These are phyloP conservation scores for Villa cingulata DNA, from an alignment of 2,888 invertebrate species.

Conservation along the genomic window DNA sequence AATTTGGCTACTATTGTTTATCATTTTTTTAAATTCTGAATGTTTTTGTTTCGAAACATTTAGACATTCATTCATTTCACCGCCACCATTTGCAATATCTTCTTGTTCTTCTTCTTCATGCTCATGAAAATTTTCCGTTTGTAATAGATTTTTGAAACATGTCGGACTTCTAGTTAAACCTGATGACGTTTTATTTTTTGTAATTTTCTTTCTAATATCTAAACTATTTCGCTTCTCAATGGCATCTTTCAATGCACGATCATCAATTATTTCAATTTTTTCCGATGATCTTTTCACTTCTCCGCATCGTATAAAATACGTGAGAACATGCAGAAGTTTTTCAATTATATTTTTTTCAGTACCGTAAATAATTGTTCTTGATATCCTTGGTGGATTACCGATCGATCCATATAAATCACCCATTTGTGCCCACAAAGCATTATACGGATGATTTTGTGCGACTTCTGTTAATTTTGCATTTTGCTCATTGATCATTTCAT, in stretches of 20 bases:
- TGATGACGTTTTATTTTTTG: background rate
- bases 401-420: slow-evolving; percentile 76
- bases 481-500: slow-evolving; percentile 27
- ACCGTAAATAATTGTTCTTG: slow-evolving; percentile 68
- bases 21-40: slow-evolving; percentile 25
- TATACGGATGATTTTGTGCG: slow-evolving; percentile 58
- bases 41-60: slow-evolving; percentile 27
- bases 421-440: slow-evolving; percentile 82
- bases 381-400: slow-evolving; percentile 60
- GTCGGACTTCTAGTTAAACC: slow-evolving; percentile 27
- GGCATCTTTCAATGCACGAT: slow-evolving; percentile 22
- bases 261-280: slow-evolving; percentile 34
- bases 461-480: slow-evolving; percentile 42
- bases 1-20: slow-evolving; percentile 3
- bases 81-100: slow-evolving; percentile 3
- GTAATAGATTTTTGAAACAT: slow-evolving; percentile 26
- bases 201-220: background rate
- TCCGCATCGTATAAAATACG: slow-evolving; percentile 77
- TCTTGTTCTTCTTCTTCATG: slow-evolving; percentile 5
- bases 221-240: slow-evolving; percentile 1
- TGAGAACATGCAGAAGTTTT: slow-evolving; percentile 60
- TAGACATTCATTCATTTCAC: slow-evolving; percentile 20
- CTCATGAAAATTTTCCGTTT: slow-evolving; percentile 20
- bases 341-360: slow-evolving; percentile 48
- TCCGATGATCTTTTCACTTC: slow-evolving; percentile 44